A percentile compares a stretch with the other conserved stretches of the same genome.
Evolutionary conservation across 2,888 invertebrate genomes (phyloP).

Genomic region (Cantharis lateralis): DNA sequence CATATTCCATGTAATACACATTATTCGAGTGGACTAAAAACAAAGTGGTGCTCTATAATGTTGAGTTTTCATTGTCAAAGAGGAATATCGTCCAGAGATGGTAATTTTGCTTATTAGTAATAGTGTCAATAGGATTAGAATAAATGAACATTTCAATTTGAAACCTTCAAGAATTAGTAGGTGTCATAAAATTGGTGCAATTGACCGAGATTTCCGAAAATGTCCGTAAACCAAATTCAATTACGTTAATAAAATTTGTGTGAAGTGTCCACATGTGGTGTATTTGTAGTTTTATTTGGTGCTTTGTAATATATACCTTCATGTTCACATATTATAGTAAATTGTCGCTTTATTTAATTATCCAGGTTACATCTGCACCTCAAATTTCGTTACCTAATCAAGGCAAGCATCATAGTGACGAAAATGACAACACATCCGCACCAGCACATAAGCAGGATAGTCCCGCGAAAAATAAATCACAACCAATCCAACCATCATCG

Average conservation of each 20-base stretch:
- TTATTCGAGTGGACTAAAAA: not conserved
- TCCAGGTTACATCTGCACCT: constrained; percentile 54
- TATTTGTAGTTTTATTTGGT: not conserved
- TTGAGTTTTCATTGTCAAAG: not conserved
- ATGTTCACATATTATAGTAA: constrained; percentile 45
- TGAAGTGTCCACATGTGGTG: not conserved
- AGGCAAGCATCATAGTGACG: constrained; percentile 48
- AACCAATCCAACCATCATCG: constrained; percentile 39
- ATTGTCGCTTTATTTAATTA: constrained; percentile 51
- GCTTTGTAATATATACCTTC: not conserved
- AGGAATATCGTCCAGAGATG: not conserved
- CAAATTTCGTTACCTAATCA: constrained; percentile 64
- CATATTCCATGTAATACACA: not conserved
- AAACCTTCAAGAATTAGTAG: not conserved
- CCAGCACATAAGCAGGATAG: constrained; percentile 28
- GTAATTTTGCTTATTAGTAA: not conserved
- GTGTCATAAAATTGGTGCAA: not conserved
- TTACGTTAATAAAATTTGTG: not conserved
- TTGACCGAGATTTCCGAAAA: not conserved
- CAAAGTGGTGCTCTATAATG: not conserved
- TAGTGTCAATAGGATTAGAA: not conserved
- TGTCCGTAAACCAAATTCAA: not conserved
- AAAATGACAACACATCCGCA: constrained; percentile 22
- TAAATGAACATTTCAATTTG: not conserved
- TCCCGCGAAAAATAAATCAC: constrained; percentile 28